Conservation (phyloP, 2,113 vertebrate genomes). For the Callipepla squamata region DNA sequence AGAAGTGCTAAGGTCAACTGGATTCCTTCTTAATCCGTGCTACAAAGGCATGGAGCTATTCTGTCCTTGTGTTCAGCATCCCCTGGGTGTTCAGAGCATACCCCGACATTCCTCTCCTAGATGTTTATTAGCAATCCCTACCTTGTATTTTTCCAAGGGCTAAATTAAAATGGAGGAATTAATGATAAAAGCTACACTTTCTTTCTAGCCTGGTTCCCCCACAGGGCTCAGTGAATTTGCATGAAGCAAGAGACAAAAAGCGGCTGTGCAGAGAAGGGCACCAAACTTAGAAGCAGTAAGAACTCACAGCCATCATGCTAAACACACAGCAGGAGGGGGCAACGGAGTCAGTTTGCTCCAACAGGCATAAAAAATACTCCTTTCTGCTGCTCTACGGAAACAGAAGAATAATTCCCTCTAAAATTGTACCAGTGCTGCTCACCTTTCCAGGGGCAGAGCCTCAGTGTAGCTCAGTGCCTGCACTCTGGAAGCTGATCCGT, state of each 20-base stretch:
- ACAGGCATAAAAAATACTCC: neutral
- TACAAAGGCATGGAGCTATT: neutral
- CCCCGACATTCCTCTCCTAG: neutral
- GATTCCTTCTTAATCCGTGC: neutral
- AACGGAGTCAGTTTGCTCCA: neutral
- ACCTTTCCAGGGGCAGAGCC: neutral
- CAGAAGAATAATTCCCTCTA: neutral
- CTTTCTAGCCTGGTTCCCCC: neutral
- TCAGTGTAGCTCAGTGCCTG: fast-evolving
- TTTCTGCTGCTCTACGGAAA: neutral
- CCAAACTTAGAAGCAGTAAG: neutral
- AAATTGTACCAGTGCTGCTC: neutral
- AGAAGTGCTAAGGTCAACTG: fast-evolving
- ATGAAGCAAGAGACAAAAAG: neutral
- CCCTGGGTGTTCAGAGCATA: fast-evolving
- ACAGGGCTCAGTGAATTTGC: neutral
- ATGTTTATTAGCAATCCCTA: neutral
- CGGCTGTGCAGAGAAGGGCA: neutral
- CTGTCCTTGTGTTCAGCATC: neutral
- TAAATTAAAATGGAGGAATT: neutral
- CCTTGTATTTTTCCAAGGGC: neutral
- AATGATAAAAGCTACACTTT: neutral
- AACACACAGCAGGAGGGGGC: neutral
- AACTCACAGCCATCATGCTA: neutral
- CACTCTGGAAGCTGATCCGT: neutral